phyloP scores from a whole-genome alignment of 1,140 invertebrate genomes.

The Matsumurasca onukii region DNA sequence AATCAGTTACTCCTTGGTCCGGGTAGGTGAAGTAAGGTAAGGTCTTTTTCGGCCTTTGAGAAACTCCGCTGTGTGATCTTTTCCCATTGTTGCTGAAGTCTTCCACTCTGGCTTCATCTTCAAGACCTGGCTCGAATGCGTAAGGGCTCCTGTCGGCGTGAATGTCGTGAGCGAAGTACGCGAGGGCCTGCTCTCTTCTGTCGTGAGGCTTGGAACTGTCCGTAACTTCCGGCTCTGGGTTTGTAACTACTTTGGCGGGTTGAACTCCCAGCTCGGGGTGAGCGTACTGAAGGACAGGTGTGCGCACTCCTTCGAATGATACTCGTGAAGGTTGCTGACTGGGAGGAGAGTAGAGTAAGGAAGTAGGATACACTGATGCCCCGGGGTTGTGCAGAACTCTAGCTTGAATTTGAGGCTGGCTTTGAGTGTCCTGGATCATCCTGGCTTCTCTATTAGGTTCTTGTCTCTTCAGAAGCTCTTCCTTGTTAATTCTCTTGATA shows the following conservation, averaged over 20 bases:
- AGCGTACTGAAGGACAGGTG: slow-evolving; percentile 73
- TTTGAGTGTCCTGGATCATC: background rate
- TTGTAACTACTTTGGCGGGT: slow-evolving; percentile 57
- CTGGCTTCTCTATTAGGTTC: slow-evolving; percentile 15
- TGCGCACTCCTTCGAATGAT: slow-evolving; percentile 63
- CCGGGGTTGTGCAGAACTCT: slow-evolving; percentile 66
- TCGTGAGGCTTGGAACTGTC: slow-evolving; percentile 45
- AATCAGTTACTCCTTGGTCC: slow-evolving; percentile 29
- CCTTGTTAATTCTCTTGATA: slow-evolving; percentile 62
- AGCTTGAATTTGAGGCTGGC: slow-evolving; percentile 58
- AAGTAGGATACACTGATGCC: slow-evolving; percentile 61
- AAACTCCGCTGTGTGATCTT: slow-evolving; percentile 34
- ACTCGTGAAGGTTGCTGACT: slow-evolving; percentile 45
- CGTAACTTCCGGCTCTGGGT: slow-evolving; percentile 47
- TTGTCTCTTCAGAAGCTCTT: slow-evolving; percentile 52
- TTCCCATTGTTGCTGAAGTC: slow-evolving; percentile 48
- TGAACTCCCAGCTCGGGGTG: slow-evolving; percentile 76
- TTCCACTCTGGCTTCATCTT: slow-evolving; percentile 47
- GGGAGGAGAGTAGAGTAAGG: slow-evolving; percentile 58
- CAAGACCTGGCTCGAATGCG: slow-evolving; percentile 46
- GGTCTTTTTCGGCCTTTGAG: slow-evolving; percentile 50
- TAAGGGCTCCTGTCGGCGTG: slow-evolving; percentile 49
- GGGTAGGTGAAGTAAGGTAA: slow-evolving; percentile 37
- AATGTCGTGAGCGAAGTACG: slow-evolving; percentile 46
- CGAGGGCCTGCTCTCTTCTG: slow-evolving; percentile 40